These are phyloP conservation scores for Thecocarcelia acutangulata DNA, from an alignment of 2,888 invertebrate genomes.

Conservation along the genomic window DNA sequence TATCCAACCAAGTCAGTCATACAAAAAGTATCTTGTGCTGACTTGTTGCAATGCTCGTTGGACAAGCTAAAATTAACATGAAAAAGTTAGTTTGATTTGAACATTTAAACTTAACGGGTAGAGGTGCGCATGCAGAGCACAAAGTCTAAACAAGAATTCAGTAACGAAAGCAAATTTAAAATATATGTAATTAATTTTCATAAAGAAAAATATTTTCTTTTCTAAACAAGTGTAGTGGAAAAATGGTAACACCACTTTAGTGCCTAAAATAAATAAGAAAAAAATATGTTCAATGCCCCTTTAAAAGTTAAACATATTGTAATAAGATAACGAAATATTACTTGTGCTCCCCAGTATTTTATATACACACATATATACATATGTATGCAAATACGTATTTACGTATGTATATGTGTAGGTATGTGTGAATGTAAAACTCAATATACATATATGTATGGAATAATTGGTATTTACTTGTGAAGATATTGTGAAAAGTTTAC, in stretches of 20 bases:
- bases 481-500: conserved; percentile 39
- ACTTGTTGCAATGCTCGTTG: conserved; percentile 20
- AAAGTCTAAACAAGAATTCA: background rate
- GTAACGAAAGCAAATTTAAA: conserved; percentile 36
- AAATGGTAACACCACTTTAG: background rate
- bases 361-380: background rate
- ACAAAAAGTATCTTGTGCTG: conserved; percentile 4
- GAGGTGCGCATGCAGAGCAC: conserved; percentile 2
- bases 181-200: conserved; percentile 9
- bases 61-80: background rate
- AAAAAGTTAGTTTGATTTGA: conserved; percentile 44
- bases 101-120: conserved; percentile 16
- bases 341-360: conserved; percentile 1
- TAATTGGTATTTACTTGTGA: conserved; percentile 10
- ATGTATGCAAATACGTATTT: background rate
- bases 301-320: conserved; percentile 27
- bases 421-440: conserved; percentile 1
- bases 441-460: too few species aligned
- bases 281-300: conserved; percentile 16
- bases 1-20: background rate
- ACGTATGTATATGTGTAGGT: background rate
- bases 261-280: background rate
- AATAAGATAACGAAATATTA: conserved; percentile 45
- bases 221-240: background rate
- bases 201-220: background rate